Base-by-base conservation (phyloP, 2,888 invertebrate species). In the Pristionchus japonicus region DNA sequence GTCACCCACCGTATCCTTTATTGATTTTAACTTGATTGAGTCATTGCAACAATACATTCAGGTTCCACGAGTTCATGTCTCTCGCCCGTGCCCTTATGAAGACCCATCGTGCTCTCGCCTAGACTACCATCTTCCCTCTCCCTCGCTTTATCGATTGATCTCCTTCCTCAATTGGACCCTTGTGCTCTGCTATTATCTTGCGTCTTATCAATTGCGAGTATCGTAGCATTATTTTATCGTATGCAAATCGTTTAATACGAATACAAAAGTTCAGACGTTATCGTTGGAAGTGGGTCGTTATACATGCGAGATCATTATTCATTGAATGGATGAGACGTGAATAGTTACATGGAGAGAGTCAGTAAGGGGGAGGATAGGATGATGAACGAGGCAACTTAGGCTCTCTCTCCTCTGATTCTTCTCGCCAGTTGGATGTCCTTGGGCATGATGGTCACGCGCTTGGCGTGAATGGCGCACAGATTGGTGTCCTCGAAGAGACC, bases 401-500 rank as follows among this genome's bases (percentile, higher is more conserved):
- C 83, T 23, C 87, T 52, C 80, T 98, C 95, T 98, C 98, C 95
- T 97, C 90, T 64, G 88, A 90, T 90, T 34, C 90, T 52, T n/a
- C 90, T 82, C 0, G 90, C 90, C 0, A 90, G 88, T 40, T 90
- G 90, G 64, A 90, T 90, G 90, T 90, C 90, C 88, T 90, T 98
- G 93, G 98, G 98, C 98, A 98, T 98, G 95, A 98, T 98, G 91
- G 98, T 98, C 88, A 98, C 98, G 94, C 98, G 97, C 95, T 98
- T 98, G 93, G 98, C 98, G 95, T 98, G 98, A 95, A 98, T 98
- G 77, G 98, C 98, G 96, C 98, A 98, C 96, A 98, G 96, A 95
- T 98, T 98, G 92, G 98, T 98, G 96, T 98, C 98, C 96, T 98
- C 98, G 95, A 98, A 98, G 89, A 98, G 96, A 91, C 98, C 98